These are phyloP conservation scores for Taenioides sp. DNA, from an alignment of 2,797 vertebrate genomes.

Conservation along the genomic window DNA sequence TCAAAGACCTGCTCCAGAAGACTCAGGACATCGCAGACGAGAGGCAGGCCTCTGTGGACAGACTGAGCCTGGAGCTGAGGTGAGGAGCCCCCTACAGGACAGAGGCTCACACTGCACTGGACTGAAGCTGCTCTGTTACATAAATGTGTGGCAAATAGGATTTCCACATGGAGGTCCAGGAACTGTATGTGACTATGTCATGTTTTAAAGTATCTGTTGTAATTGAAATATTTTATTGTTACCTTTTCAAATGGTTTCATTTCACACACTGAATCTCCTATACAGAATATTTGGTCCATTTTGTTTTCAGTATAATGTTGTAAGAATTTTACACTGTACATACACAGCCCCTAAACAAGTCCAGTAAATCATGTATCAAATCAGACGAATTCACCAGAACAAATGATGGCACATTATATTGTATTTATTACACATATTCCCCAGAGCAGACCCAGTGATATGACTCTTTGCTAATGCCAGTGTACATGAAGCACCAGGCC, in stretches of 20 bases:
- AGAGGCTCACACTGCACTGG: neutral
- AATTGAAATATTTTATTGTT: neutral
- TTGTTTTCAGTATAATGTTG: no score
- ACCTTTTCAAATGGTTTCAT: neutral
- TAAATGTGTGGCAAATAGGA: neutral
- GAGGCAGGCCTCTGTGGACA: constrained; percentile 74
- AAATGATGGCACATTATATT: neutral
- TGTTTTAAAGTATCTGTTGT: neutral
- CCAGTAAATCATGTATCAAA: no score
- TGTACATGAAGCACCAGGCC: neutral
- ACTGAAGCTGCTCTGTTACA: neutral
- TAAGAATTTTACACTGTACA: no score
- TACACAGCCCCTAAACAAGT: no score
- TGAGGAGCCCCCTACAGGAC: constrained; percentile 58
- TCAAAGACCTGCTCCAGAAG: constrained; percentile 80
- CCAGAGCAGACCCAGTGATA: neutral
- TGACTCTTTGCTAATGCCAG: neutral
- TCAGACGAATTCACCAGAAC: neutral
- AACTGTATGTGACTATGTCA: constrained; percentile 2
- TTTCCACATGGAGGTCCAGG: neutral
- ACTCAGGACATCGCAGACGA: constrained; percentile 84
- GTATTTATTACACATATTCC: neutral
- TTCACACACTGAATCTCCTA: neutral
- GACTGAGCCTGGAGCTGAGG: constrained; percentile 85
- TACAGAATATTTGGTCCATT: neutral